Conservation (phyloP, 2,797 vertebrate genomes). For the Craterocephalus amniculus region DNA sequence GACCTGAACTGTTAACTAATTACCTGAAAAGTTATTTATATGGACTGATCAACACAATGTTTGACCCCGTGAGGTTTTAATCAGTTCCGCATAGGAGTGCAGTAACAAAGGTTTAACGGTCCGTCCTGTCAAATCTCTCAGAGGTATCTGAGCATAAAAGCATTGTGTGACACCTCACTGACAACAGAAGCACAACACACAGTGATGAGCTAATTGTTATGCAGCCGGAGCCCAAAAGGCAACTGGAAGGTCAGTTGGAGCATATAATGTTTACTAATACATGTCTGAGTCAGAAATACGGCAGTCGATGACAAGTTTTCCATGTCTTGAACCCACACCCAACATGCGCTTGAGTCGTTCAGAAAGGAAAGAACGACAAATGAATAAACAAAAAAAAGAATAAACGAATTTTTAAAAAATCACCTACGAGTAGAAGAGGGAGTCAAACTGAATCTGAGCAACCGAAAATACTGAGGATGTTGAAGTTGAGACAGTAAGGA, state of each 20-base stretch:
- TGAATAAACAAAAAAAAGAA: not conserved
- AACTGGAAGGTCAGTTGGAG: slow-evolving; percentile 42
- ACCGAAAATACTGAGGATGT: slow-evolving; percentile 20
- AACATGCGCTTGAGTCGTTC: not conserved
- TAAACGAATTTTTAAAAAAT: too few species aligned
- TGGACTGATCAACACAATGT: not conserved
- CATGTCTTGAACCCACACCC: not conserved
- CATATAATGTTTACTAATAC: slow-evolving; percentile 46
- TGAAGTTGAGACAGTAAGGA: not conserved
- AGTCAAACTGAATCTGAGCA: slow-evolving; percentile 23
- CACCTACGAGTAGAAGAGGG: slow-evolving; percentile 9
- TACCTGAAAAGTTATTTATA: not conserved
- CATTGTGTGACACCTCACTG: slow-evolving; percentile 21
- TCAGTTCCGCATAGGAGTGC: slow-evolving; percentile 26
- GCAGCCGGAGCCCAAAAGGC: slow-evolving; percentile 26
- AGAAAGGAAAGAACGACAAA: not conserved
- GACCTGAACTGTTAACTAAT: not conserved
- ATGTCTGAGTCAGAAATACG: slow-evolving; percentile 32
- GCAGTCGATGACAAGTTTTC: slow-evolving; percentile 14
- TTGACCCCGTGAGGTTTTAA: slow-evolving; percentile 27
- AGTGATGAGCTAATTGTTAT: slow-evolving; percentile 51
- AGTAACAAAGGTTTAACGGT: slow-evolving; percentile 22
- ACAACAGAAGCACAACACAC: slow-evolving; percentile 15
- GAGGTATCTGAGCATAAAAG: slow-evolving; percentile 22
- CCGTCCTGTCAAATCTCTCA: slow-evolving; percentile 32